Evolutionary conservation across 2,797 vertebrate species (phyloP), one percentile per base, ranked within the genome.

Genomic region (Bradypodion ventrale): DNA sequence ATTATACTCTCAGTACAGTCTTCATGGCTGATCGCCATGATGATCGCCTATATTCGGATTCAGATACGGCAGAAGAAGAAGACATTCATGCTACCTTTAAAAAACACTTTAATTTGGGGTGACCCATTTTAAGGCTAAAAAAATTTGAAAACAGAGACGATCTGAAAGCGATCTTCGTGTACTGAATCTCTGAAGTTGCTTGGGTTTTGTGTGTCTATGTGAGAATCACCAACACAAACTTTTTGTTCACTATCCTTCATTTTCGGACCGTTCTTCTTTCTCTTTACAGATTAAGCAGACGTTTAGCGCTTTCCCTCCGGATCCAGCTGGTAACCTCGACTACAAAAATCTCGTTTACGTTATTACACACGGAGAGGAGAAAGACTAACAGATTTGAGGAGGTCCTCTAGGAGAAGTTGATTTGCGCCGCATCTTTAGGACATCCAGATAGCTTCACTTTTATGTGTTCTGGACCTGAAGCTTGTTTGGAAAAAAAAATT

Each of bases 321-420:
- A 98, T 88, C 95, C 96, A 21, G 92, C 96, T 7, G 96, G 97
- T 84, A 97, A 97, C 93, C 95, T 97, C 40, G 96, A 97, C 92
- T 97, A 97, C 84, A 95, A 96, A 90, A 97, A 96, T 88, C 95
- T 97, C 83, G 97, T 97, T 89, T 97, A 97, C 0, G 95, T 97
- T 92, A 98, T 98, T 95, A 97, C 97, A 15, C 96, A 97, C 0
- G 94, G 97, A 1, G 97, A 97, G 75, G 97, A 97, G 92, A 97
- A 98, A 78, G 97, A 98, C 90, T 96, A 96, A 89, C n/a, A 95
- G 87, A 92, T 42, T 83, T 40, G 85, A 93, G 29, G 32, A 82
- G 42, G 80, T 86, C 83, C 76, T 74, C 82, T n/a, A 62, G 15
- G 37, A 63, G 21, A 49, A 40, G 6, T 5, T 27, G 81, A 56